These are phyloP conservation scores for Halcyon leucocephala DNA, from an alignment of 2,797 vertebrate species.

Conservation along the genomic window DNA sequence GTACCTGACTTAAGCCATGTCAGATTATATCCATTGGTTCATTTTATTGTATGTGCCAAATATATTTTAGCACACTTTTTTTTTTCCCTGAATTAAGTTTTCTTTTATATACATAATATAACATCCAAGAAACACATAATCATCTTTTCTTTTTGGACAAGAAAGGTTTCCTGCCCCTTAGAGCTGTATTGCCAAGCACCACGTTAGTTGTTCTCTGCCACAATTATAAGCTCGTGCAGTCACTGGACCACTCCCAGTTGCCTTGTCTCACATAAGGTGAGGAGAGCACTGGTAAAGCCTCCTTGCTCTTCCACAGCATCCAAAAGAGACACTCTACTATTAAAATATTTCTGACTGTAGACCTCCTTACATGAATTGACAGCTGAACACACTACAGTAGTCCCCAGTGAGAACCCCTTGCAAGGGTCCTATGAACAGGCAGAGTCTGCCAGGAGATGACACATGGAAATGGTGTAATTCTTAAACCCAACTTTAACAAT, in stretches of 20 bases:
- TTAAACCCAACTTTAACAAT: neutral
- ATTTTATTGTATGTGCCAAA: neutral
- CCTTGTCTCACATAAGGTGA: neutral
- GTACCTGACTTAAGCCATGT: neutral
- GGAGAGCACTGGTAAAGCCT: neutral
- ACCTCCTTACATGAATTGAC: neutral
- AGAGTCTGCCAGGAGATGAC: neutral
- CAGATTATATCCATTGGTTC: fast-evolving
- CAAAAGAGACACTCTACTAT: conserved; percentile 20
- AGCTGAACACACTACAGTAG: neutral
- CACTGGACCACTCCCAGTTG: neutral
- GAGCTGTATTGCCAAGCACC: neutral
- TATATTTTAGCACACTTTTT: neutral
- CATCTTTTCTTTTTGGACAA: neutral
- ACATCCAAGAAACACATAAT: neutral
- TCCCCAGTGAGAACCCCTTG: neutral
- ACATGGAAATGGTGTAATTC: neutral
- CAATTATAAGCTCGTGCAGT: neutral
- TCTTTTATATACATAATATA: neutral
- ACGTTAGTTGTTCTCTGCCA: neutral
- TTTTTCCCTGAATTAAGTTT: neutral
- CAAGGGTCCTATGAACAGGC: neutral
- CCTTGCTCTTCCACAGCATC: neutral
- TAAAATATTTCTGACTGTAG: conserved; percentile 31
- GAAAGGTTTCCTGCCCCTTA: neutral